Evolutionary conservation across 2,888 invertebrate species (phyloP).

Genomic region (Hydrotaea diabolus): DNA sequence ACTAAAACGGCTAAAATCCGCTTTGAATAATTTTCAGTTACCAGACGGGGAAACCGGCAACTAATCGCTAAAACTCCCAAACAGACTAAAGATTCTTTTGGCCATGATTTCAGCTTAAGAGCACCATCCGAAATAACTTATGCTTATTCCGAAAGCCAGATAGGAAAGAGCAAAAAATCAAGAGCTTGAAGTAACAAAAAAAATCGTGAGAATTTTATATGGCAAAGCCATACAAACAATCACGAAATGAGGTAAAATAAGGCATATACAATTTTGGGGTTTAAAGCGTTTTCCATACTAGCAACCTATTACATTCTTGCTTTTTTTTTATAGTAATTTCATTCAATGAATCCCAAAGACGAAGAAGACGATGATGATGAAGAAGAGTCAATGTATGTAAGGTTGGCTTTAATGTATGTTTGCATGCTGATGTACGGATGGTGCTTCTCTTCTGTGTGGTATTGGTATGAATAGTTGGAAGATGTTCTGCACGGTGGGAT

Average conservation of each 20-base stretch:
- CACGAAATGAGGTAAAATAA: slow-evolving; percentile 51
- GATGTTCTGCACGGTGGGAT: background rate
- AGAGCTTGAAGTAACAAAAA: background rate
- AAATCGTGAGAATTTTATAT: slow-evolving; percentile 60
- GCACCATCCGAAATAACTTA: slow-evolving; percentile 4
- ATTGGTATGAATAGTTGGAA: background rate
- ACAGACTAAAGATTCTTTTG: slow-evolving; percentile 35
- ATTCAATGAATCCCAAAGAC: slow-evolving; percentile 50
- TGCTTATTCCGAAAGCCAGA: slow-evolving; percentile 2
- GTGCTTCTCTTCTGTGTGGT: background rate
- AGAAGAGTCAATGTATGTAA: slow-evolving; percentile 28
- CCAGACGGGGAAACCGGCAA: background rate
- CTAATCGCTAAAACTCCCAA: background rate
- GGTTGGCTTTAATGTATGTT: slow-evolving; percentile 23
- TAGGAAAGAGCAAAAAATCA: background rate
- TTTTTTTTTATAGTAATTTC: slow-evolving; percentile 20
- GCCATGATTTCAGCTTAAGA: slow-evolving; percentile 48
- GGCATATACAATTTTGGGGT: background rate
- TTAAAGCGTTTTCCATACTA: background rate
- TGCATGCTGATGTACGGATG: slow-evolving; percentile 31
- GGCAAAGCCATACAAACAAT: slow-evolving; percentile 42
- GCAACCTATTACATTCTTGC: background rate
- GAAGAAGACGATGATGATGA: slow-evolving; percentile 17
- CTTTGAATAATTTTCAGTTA: slow-evolving; percentile 48
- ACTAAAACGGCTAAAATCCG: slow-evolving; percentile 36